Conservation (phyloP, 53 echinoderm and acorn worm genomes). For the Mesocentrotus franciscanus region DNA sequence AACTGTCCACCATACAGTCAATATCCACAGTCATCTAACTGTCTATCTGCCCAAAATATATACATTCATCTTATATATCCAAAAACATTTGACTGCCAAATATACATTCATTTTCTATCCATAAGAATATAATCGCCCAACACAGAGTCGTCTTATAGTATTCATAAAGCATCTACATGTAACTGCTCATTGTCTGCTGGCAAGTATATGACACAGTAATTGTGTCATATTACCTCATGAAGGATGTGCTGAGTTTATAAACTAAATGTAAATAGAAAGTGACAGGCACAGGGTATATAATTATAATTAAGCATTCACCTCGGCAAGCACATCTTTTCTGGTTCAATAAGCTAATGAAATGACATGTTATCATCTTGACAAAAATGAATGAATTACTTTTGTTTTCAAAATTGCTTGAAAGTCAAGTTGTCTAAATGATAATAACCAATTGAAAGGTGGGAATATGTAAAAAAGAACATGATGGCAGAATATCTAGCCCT, state of each 20-base stretch:
- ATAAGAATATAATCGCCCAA: neutral
- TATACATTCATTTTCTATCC: neutral
- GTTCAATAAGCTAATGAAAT: neutral
- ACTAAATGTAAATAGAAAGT: neutral
- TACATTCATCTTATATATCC: neutral
- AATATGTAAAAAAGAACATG: neutral
- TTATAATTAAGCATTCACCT: neutral
- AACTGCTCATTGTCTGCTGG: neutral
- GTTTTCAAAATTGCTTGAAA: neutral
- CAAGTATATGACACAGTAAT: neutral
- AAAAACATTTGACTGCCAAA: neutral
- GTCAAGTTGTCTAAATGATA: neutral
- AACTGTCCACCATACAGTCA: too few relatives aligned
- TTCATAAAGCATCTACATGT: neutral
- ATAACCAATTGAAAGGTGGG: neutral
- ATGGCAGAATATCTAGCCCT: neutral
- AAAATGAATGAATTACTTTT: neutral
- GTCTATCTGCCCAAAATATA: too few relatives aligned
- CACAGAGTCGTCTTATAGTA: too few relatives aligned
- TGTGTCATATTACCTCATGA: neutral
- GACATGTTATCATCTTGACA: neutral
- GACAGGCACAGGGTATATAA: neutral
- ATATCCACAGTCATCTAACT: too few relatives aligned
- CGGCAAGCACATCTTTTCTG: neutral
- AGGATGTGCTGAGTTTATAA: neutral